phyloP scores from a whole-genome alignment of 2,113 vertebrate genomes.

The Oryzias curvinotus region DNA sequence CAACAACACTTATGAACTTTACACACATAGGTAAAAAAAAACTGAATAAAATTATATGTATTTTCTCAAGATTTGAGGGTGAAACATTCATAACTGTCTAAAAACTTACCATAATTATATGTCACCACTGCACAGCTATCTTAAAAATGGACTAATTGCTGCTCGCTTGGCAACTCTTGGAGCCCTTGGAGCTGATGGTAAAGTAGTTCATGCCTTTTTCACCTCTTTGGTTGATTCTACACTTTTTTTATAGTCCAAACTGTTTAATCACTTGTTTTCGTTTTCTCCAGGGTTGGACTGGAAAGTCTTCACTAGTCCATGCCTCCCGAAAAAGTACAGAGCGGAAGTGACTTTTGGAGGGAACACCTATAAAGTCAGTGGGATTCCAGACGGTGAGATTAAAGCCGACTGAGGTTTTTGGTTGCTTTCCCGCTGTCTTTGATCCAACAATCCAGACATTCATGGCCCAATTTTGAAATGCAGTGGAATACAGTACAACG shows the following conservation, averaged over 20 bases:
- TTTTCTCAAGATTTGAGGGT: neutral
- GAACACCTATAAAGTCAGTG: slow-evolving; percentile 89
- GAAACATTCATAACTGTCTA: slow-evolving; percentile 6
- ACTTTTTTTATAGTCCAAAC: slow-evolving; percentile 4
- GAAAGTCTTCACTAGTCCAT: slow-evolving; percentile 87
- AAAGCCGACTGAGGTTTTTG: slow-evolving; percentile 55
- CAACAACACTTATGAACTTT: slow-evolving; percentile 90
- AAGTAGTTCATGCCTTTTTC: neutral
- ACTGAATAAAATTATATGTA: neutral
- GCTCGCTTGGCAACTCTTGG: slow-evolving; percentile 90
- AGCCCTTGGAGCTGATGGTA: slow-evolving; percentile 89
- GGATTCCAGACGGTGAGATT: slow-evolving; percentile 88
- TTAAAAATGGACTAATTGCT: slow-evolving; percentile 92
- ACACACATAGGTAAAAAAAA: slow-evolving; percentile 90
- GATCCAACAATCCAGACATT: slow-evolving; percentile 45
- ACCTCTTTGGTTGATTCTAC: neutral
- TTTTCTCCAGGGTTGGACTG: slow-evolving; percentile 72
- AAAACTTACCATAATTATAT: slow-evolving; percentile 14
- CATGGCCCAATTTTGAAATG: slow-evolving; percentile 35
- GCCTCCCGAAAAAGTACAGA: slow-evolving; percentile 88
- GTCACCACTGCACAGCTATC: slow-evolving; percentile 81
- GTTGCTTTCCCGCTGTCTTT: slow-evolving; percentile 44
- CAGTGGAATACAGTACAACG: slow-evolving; percentile 57
- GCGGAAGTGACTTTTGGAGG: slow-evolving; percentile 91
- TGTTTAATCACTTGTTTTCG: slow-evolving; percentile 14